Base-by-base conservation (phyloP, 2,113 vertebrate species). In the Lasiurus borealis region DNA sequence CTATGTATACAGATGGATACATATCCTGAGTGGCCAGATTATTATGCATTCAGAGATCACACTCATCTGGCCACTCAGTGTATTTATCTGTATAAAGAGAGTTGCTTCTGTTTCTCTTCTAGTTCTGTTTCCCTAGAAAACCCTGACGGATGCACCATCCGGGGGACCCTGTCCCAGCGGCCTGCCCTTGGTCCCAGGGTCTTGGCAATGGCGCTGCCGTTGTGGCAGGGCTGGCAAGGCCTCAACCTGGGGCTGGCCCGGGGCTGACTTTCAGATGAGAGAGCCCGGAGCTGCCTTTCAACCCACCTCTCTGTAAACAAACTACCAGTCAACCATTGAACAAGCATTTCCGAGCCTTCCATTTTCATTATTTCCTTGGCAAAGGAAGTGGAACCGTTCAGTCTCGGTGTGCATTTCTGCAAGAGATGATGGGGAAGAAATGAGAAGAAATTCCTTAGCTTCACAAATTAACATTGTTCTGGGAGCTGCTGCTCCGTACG, bases 291-390 rank as follows among this genome's bases (percentile, higher is more conserved):
- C 54, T 83, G 34, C 54, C 85, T 91, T 27, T 36, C 62, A 85
- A n/a, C 36, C n/a, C 66, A n/a, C 40, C 9, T 50, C 36, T 18
- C n/a, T 57, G 62, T 69, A 88, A 57, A 40, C 81, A 87, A 64
- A 31, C 59, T 72, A 27, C 71, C 57, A 31, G 27, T 82, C 57
- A 77, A 54, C 69, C 64, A 27, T 16, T 11, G 29, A 96, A 25
- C 31, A 71, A 91, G 36, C 48, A 64, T 82, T 92, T 90, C 64
- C 9, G 48, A 89, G 16, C 8, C 88, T 88, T 69, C 59, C 3
- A 69, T 82, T 85, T 96, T 90, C 84, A 82, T 85, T 71, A 90
- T 72, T 88, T 68, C 77, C 88, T 93, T 29, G 11, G 52, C 88
- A 80, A 64, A 90, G 68, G 54, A 73, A 94, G 77, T 77, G 64